A percentile compares a stretch with the other conserved stretches of the same genome.
Evolutionary conservation across 1,140 invertebrate species (phyloP).

Genomic region (Saccostrea cuccullata): DNA sequence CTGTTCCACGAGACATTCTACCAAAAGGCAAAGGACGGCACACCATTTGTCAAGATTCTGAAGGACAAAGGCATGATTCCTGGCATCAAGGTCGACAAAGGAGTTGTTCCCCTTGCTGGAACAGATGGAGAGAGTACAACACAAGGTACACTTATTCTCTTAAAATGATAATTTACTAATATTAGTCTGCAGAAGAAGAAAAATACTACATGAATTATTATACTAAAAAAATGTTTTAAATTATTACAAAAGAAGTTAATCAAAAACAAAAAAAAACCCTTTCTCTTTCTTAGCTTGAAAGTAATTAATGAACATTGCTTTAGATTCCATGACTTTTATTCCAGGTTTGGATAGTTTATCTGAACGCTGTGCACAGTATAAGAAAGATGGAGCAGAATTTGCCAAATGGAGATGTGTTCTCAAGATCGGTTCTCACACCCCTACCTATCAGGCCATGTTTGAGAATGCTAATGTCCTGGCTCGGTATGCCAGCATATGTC

Average conservation of each 20-base stretch:
- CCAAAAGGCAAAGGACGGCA: slow-evolving; percentile 85
- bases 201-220: too few relatives aligned
- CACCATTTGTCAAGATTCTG: slow-evolving; percentile 78
- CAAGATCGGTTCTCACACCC: slow-evolving; percentile 94
- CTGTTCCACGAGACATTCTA: slow-evolving; percentile 97
- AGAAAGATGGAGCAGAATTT: slow-evolving; percentile 98
- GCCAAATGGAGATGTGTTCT: slow-evolving; percentile 99
- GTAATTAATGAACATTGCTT: too few relatives aligned
- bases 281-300: too few relatives aligned
- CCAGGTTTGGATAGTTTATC: slow-evolving; percentile 93
- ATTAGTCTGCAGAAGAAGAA: too few relatives aligned
- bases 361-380: slow-evolving; percentile 97
- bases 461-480: slow-evolving; percentile 98
- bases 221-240: too few relatives aligned
- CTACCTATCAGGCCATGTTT: slow-evolving; percentile 92
- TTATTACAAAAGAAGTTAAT: too few relatives aligned
- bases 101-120: slow-evolving; percentile 82
- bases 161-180: too few relatives aligned
- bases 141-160: slow-evolving; percentile 85
- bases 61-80: slow-evolving; percentile 80
- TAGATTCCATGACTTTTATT: too few relatives aligned
- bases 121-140: slow-evolving; percentile 95
- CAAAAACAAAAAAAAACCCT: too few relatives aligned
- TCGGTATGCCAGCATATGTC: slow-evolving; percentile 97
- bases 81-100: slow-evolving; percentile 82